These are phyloP conservation scores for Carollia perspicillata DNA, from an alignment of 2,113 vertebrate species.

Conservation along the genomic window DNA sequence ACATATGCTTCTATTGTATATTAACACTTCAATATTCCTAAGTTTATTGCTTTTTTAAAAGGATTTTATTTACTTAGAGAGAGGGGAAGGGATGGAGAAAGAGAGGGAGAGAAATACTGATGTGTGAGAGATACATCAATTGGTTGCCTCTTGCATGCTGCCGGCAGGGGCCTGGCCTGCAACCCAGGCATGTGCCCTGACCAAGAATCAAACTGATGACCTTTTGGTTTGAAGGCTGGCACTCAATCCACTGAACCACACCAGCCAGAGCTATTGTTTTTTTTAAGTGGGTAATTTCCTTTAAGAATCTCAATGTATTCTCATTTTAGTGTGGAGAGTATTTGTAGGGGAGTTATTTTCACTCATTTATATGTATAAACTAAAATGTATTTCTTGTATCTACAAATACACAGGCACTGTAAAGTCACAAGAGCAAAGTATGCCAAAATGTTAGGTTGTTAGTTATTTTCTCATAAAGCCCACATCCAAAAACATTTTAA, in stretches of 20 bases:
- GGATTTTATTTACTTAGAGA: too few species aligned
- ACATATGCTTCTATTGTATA: not conserved
- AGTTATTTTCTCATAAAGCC: constrained; percentile 58
- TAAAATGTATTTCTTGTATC: not conserved
- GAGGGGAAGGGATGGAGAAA: too few species aligned
- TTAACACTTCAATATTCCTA: not conserved
- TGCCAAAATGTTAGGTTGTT: constrained; percentile 45
- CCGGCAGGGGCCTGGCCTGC: too few species aligned
- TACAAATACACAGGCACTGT: constrained; percentile 41
- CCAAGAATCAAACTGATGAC: too few species aligned
- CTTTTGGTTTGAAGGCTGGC: too few species aligned
- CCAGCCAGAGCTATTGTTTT: too few species aligned
- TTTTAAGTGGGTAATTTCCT: not conserved
- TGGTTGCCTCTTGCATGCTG: too few species aligned
- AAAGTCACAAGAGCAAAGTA: constrained; percentile 25
- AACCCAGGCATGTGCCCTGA: too few species aligned
- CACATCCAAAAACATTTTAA: constrained; percentile 46
- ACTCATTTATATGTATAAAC: not conserved
- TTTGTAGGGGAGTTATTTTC: not conserved
- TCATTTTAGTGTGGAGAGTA: not conserved
- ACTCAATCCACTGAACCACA: too few species aligned
- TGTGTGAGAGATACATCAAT: too few species aligned
- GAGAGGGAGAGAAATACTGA: too few species aligned
- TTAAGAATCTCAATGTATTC: not conserved
- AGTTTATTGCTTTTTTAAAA: not conserved